phyloP scores from a whole-genome alignment of 35 echinoderm and acorn worm genomes.

The Heliocidaris tuberculata region DNA sequence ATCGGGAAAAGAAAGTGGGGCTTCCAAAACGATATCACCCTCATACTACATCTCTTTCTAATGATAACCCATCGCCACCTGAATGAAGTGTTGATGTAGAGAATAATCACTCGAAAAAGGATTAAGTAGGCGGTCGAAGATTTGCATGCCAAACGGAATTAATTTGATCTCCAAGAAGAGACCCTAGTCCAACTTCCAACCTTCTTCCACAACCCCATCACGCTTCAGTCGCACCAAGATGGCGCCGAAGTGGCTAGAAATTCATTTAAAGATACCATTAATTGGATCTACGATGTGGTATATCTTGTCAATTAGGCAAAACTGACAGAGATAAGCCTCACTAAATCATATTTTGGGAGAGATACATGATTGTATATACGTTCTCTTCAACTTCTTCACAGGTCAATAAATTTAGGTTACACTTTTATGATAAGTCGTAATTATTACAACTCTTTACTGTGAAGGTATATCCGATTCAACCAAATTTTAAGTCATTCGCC shows the following conservation, averaged over 20 bases:
- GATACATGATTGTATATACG: not conserved
- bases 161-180: not conserved
- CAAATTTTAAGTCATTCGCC: too few relatives aligned
- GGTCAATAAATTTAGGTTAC: not conserved
- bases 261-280: not conserved
- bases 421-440: not conserved
- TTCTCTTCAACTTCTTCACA: not conserved
- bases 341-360: not conserved
- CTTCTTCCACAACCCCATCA: not conserved
- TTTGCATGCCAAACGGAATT: not conserved
- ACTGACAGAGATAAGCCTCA: not conserved
- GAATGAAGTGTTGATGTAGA: too few relatives aligned
- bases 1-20: too few relatives aligned
- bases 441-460: too few relatives aligned
- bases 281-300: not conserved
- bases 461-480: too few relatives aligned
- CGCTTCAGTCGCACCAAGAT: not conserved
- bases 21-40: too few relatives aligned
- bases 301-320: constrained; percentile 7
- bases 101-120: too few relatives aligned
- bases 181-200: not conserved
- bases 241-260: not conserved
- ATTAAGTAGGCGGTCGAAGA: too few relatives aligned
- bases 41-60: too few relatives aligned
- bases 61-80: too few relatives aligned